A percentile compares a stretch with the other conserved stretches of the same genome.
These are phyloP conservation scores for Ahaetulla prasina DNA, from an alignment of 2,113 vertebrate species.

Conservation along the genomic window DNA sequence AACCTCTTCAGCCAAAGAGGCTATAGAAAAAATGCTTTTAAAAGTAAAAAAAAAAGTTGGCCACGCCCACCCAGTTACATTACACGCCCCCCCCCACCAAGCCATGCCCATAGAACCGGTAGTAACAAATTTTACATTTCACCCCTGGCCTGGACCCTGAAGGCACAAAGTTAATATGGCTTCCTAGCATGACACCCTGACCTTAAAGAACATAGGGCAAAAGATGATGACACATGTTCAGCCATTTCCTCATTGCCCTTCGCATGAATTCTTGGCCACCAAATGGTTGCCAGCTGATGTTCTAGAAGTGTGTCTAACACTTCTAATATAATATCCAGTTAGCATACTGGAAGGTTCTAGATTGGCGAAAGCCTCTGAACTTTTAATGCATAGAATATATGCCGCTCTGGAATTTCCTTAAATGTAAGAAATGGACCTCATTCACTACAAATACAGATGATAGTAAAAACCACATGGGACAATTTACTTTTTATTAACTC, in stretches of 20 bases:
- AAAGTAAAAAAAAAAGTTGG: too few species aligned
- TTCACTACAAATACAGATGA: background rate
- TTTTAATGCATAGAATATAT: conserved; percentile 7
- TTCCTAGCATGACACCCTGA: too few species aligned
- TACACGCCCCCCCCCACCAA: too few species aligned
- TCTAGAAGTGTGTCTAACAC: background rate
- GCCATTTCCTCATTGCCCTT: background rate
- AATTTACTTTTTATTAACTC: background rate
- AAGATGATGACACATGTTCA: background rate
- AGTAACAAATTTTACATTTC: too few species aligned
- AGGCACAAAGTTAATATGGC: too few species aligned
- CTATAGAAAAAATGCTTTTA: too few species aligned
- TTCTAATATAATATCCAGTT: background rate
- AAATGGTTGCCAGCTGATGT: background rate
- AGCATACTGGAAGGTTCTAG: background rate
- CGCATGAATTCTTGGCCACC: background rate
- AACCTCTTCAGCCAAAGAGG: too few species aligned
- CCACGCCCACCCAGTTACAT: too few species aligned
- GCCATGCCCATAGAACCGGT: too few species aligned
- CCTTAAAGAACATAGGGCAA: background rate
- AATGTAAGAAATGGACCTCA: background rate
- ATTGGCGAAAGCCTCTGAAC: background rate
- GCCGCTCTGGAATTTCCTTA: background rate
- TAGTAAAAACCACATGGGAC: background rate
- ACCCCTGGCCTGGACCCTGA: too few species aligned